These are phyloP conservation scores for Tolypeutes matacus DNA, from an alignment of 2,797 vertebrate genomes.

Conservation along the genomic window DNA sequence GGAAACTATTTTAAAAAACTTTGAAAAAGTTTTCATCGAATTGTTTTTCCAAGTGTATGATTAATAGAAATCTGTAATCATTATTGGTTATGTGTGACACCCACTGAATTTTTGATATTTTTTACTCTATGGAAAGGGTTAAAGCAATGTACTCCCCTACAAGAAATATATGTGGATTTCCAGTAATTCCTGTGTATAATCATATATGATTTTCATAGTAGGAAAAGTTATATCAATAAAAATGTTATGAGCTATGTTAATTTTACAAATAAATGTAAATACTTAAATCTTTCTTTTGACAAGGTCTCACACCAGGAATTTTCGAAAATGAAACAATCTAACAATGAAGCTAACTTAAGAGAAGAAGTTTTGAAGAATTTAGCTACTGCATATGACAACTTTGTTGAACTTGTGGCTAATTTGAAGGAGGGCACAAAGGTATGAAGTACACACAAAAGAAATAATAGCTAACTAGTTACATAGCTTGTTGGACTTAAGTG, in stretches of 20 bases:
- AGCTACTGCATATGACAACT: constrained; percentile 98
- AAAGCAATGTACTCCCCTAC: not conserved
- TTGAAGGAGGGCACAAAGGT: constrained; percentile 99
- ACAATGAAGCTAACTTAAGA: constrained; percentile 95
- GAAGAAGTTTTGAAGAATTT: constrained; percentile 99
- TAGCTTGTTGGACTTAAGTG: constrained; percentile 5
- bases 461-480: not conserved
- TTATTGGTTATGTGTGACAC: constrained; percentile 10
- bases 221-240: constrained; percentile 16
- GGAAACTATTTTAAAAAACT: not conserved
- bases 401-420: constrained; percentile 97
- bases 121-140: constrained; percentile 58
- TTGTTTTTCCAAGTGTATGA: not conserved
- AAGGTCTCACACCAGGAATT: constrained; percentile 97
- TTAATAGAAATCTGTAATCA: constrained; percentile 10
- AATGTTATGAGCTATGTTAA: constrained; percentile 6
- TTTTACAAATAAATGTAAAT: constrained; percentile 54
- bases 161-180: constrained; percentile 38
- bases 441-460: constrained; percentile 52
- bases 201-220: constrained; percentile 45
- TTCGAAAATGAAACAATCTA: constrained; percentile 97
- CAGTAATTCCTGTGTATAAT: constrained; percentile 13
- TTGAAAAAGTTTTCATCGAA: not conserved
- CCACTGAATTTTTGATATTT: constrained; percentile 55
- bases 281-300: constrained; percentile 63